phyloP scores from a whole-genome alignment of 2,888 invertebrate genomes.

The Falcaria lacertinaria region DNA sequence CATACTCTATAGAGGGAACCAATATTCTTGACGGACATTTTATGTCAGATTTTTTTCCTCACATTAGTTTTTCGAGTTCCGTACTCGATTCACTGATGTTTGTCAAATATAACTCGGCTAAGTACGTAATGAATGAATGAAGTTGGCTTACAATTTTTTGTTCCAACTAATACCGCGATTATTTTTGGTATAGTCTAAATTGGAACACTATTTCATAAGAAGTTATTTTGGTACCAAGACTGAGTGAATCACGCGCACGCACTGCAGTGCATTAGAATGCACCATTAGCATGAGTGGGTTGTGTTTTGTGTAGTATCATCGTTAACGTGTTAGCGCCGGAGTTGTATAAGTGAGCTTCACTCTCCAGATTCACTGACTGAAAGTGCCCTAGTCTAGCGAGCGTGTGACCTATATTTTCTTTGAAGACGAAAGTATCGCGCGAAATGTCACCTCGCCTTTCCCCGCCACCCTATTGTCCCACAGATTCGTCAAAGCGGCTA shows the following conservation, averaged over 20 bases:
- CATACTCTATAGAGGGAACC: conserved; percentile 24
- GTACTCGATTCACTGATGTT: too few relatives aligned
- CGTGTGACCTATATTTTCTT: conserved; percentile 49
- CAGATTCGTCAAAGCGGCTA: conserved; percentile 39
- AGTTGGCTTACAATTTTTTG: too few relatives aligned
- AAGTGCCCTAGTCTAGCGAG: conserved; percentile 31
- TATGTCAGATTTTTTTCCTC: too few relatives aligned
- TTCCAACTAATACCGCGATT: too few relatives aligned
- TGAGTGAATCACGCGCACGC: too few relatives aligned
- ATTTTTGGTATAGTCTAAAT: too few relatives aligned
- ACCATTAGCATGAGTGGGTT: background rate
- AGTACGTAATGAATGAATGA: too few relatives aligned
- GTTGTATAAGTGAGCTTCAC: conserved; percentile 22
- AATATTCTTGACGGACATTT: conserved; percentile 6
- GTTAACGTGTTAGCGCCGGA: conserved; percentile 4
- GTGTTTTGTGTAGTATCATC: conserved; percentile 6
- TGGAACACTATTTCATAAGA: too few relatives aligned
- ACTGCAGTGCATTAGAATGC: too few relatives aligned
- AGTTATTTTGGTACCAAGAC: too few relatives aligned
- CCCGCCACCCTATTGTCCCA: conserved; percentile 38
- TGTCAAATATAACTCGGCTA: too few relatives aligned
- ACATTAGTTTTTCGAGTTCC: too few relatives aligned
- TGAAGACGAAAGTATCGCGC: conserved; percentile 39
- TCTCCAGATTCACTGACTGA: conserved; percentile 24
- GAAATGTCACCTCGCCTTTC: conserved; percentile 43